Base-by-base conservation (phyloP, 2,113 vertebrate genomes). In the Hippocampus zosterae region DNA sequence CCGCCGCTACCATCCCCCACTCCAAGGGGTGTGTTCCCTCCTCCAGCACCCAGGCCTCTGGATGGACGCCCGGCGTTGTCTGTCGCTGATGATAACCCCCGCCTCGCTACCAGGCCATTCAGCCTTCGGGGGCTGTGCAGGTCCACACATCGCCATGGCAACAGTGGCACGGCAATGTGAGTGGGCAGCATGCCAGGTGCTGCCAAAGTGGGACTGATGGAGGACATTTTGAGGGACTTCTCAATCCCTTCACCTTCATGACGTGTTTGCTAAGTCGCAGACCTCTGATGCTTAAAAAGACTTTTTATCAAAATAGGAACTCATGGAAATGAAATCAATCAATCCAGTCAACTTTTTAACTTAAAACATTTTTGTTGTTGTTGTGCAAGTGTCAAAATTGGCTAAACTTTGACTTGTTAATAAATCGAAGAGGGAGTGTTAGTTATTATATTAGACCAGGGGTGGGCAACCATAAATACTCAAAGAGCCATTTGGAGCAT, bases 81-180 rank as follows among this genome's bases (percentile, higher is more conserved):
- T 91, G 89, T 85, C 82, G 73, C 67, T 79, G 81, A 88, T 81
- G 88, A 91, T 91, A 92, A 90, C 86, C 90, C 88, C 89, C 85
- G 83, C 82, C 87, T 85, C 84, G 72, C 80, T 75, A 74, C 72
- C 85, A 81, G 87, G 78, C 80, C 89, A 70, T 74, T 84, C 82
- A 85, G 85, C 89, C 90, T 90, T 86, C 79, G 81, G 85, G 88
- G 85, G 83, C 85, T 87, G 81, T 78, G 80, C 88, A 88, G 87
- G 91, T 90, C 89, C 89, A 87, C 82, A 89, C 77, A 87, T 92
- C 91, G 86, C 91, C 92, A 93, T 93, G 90, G 91, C 91, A 92
- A 93, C 92, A 85, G 91, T 89, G 89, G 87, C 85, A 90, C 87
- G 88, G 89, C 89, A 89, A 91, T 90, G 89, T 91, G 91, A 92